A percentile compares a stretch with the other conserved stretches of the same genome.
phyloP scores from a whole-genome alignment of 2,113 vertebrate species.

The Barnardius zonarius region DNA sequence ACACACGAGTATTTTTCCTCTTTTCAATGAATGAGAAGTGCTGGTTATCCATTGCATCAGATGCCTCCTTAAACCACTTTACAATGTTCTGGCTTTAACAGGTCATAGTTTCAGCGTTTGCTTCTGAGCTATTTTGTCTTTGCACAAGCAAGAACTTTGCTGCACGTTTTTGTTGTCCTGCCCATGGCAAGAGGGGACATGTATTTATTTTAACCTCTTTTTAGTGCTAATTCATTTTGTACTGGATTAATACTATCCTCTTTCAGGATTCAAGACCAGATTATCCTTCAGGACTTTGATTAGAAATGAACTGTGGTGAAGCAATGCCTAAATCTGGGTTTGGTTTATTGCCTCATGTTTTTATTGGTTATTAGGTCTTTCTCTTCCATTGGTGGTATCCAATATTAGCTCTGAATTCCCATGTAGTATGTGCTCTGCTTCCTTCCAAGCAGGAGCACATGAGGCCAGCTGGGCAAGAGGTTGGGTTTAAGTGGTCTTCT shows the following conservation, averaged over 20 bases:
- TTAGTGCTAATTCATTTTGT: constrained; percentile 6
- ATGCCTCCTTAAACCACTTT: neutral
- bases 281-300: constrained; percentile 14
- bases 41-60: neutral
- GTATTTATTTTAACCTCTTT: neutral
- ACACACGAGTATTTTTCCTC: neutral
- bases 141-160: neutral
- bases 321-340: neutral
- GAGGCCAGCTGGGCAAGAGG: neutral
- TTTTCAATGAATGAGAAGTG: neutral
- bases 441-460: neutral
- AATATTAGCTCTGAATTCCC: no score
- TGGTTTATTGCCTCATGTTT: neutral
- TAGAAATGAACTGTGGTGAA: neutral
- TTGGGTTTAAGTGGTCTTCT: neutral
- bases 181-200: neutral
- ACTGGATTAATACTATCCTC: constrained; percentile 19
- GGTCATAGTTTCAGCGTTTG: neutral
- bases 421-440: neutral
- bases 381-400: neutral
- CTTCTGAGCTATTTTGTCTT: neutral
- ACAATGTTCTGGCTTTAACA: neutral
- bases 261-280: neutral
- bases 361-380: neutral
- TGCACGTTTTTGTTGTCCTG: neutral